Percentiles rank a stretch among this genome's conserved stretches.
Conservation (phyloP, 2,797 vertebrate genomes). For the Hoplostethus mediterraneus region DNA sequence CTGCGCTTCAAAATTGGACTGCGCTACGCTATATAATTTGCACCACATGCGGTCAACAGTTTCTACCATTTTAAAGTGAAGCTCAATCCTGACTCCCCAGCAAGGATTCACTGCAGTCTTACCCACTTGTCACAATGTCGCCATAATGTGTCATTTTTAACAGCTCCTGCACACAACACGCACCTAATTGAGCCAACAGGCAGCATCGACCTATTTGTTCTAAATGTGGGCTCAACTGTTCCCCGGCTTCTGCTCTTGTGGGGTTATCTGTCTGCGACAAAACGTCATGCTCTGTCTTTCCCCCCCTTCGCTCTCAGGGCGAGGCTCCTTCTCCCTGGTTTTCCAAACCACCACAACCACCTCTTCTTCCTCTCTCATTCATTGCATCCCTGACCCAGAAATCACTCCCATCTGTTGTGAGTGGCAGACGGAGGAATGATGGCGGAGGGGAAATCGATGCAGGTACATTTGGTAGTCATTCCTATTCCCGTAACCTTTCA, state of each 20-base stretch:
- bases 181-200: slow-evolving; percentile 28
- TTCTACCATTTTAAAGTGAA: not conserved
- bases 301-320: slow-evolving; percentile 20
- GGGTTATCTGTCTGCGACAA: not conserved
- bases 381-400: slow-evolving; percentile 62
- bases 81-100: not conserved
- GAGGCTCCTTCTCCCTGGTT: not conserved
- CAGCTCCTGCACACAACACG: slow-evolving; percentile 33
- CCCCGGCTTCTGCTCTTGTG: slow-evolving; percentile 1
- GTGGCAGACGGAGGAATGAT: slow-evolving; percentile 71
- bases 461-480: slow-evolving; percentile 75
- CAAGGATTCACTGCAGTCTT: not conserved
- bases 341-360: slow-evolving; percentile 19
- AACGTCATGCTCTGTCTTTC: not conserved
- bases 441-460: slow-evolving; percentile 74
- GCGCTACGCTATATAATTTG: not conserved
- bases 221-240: slow-evolving; percentile 41
- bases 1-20: not conserved
- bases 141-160: slow-evolving; percentile 38
- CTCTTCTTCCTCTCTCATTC: slow-evolving; percentile 53
- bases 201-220: slow-evolving; percentile 48
- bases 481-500: slow-evolving; percentile 74
- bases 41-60: not conserved
- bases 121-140: slow-evolving; percentile 8
- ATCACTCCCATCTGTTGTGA: slow-evolving; percentile 72